A percentile compares a stretch with the other conserved stretches of the same genome.
These are phyloP conservation scores for Elmis aenea DNA, from an alignment of 2,888 invertebrate genomes.

Conservation along the genomic window DNA sequence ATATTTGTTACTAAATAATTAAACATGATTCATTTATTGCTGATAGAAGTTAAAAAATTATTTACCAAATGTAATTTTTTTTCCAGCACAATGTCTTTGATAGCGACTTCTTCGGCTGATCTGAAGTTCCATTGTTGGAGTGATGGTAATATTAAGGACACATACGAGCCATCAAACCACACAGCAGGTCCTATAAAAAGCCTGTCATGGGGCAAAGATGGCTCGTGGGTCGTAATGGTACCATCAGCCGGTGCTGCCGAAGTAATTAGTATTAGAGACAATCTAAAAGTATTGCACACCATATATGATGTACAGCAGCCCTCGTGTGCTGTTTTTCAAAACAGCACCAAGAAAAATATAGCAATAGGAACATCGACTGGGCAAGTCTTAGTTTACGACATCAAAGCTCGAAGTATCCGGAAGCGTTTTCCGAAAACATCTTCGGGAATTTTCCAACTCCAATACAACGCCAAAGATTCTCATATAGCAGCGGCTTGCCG, in stretches of 20 bases:
- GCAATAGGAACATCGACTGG: conserved; percentile 39
- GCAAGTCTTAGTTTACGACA: conserved; percentile 40
- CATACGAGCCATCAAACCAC: conserved; percentile 41
- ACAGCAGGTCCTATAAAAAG: conserved; percentile 35
- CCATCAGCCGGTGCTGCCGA: conserved; percentile 39
- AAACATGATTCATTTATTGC: too few species aligned
- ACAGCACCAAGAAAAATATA: conserved; percentile 37
- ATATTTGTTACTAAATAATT: too few species aligned
- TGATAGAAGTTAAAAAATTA: too few species aligned
- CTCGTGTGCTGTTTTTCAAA: conserved; percentile 41
- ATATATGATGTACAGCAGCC: conserved; percentile 38
- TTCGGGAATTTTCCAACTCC: conserved; percentile 34
- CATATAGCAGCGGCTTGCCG: conserved; percentile 39
- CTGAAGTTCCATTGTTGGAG: conserved; percentile 53
- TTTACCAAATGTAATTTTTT: too few species aligned
- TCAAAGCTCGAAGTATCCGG: conserved; percentile 36
- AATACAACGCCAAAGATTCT: conserved; percentile 39
- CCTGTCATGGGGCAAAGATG: conserved; percentile 44
- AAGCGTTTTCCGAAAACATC: conserved; percentile 35
- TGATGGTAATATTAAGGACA: conserved; percentile 52
- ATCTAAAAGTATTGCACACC: conserved; percentile 36
- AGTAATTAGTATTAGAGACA: conserved; percentile 39
- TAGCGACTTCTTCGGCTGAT: conserved; percentile 54
- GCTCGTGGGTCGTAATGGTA: conserved; percentile 41
- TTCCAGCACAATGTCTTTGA: conserved; percentile 25